Evolutionary conservation across 2,888 invertebrate genomes (phyloP), one percentile per base, ranked within the genome.

Genomic region (Leptinotarsa rubiginosa): DNA sequence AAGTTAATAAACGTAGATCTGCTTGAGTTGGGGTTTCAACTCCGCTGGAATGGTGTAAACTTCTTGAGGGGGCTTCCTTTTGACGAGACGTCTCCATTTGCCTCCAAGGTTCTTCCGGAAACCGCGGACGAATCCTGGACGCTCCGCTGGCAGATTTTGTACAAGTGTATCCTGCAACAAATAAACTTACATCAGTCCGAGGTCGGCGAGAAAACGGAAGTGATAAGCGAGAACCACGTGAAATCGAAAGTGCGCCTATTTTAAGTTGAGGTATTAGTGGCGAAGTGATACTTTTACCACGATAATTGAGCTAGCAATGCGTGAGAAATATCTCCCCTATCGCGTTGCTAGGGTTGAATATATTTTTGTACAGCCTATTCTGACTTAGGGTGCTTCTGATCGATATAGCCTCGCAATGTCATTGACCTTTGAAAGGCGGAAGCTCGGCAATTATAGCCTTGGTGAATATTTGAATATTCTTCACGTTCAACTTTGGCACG

Each of bases 71-170:
- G 94, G 93, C 90, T 95, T 95, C 91, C 93, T 93, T 88, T 94
- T 94, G 81, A 95, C 95, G 84, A 95, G 90, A 85, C 95, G 93
- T 88, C 94, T 93, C 93, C 95, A 95, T 86, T 94, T 93, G 84
- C 95, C 95, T 84, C 95, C 94, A 84, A 95, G 92, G 87, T 95
- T 95, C 88, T 95, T 95, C 83, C 94, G 92, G 88, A 95, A 93
- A 87, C 94, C 95, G 88, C 94, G 93, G 79, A 90, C 90, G 87
- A 95, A 94, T 85, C 94, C 93, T 83, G 92, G 92, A 87, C 93
- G 91, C 87, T 93, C 93, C 84, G 89, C 84, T 73, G 90, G 88
- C 76, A 90, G 83, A 84, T 91, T 92, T 90, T 94, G 93, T 90
- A 94, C 92, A 87, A 94, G 90, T 88, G 92, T 92, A 90, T 95